Evolutionary conservation across 2,888 invertebrate species (phyloP), one percentile per base, ranked within the genome.

Genomic region (Lycocerus yunnanus): DNA sequence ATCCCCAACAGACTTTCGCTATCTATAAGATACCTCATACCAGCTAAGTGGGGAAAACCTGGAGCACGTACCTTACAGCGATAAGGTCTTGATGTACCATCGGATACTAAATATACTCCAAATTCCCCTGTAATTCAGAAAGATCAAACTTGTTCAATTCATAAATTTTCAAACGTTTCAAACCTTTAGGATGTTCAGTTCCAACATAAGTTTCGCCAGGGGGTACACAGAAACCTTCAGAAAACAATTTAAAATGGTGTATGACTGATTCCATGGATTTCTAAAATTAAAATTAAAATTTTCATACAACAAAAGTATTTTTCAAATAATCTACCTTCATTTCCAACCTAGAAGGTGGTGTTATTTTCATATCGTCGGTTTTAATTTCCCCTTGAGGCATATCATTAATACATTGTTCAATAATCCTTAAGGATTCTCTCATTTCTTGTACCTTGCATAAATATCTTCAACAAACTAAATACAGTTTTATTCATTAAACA

Each of bases 161-260:
- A 10, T 15, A 8, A 13, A n/a, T n/a, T n/a, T 66, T 63, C 0
- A 60, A 68, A 16, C 15, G 10, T 15, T 15, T 15, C 11, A 15
- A 21, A 60, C 93, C 93, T 89, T 96, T 97, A 0, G 97, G 97
- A 72, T 92, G 92, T 86, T 97, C 97, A 2, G 92, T 89, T 20
- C 92, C 90, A 0, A 93, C 93, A 82, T 96, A 97, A 0, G 95
- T 95, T 2, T 90, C 86, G 0, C 97, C 97, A 15, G 97, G 94
- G 0, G 97, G 96, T 16, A 97, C 96, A 21, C 90, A 89, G 85
- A 92, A 94, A 0, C 96, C 97, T 86, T 94, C 93, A 1, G 93
- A 90, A 84, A 93, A 97, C 75, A 94, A 88, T 85, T 97, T 97
- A 86, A 97, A 96, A 84, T 97, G 96, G 86, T 97, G 96, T 82